phyloP scores from a whole-genome alignment of 2,113 vertebrate species.

The Pomatostomus ruficeps region DNA sequence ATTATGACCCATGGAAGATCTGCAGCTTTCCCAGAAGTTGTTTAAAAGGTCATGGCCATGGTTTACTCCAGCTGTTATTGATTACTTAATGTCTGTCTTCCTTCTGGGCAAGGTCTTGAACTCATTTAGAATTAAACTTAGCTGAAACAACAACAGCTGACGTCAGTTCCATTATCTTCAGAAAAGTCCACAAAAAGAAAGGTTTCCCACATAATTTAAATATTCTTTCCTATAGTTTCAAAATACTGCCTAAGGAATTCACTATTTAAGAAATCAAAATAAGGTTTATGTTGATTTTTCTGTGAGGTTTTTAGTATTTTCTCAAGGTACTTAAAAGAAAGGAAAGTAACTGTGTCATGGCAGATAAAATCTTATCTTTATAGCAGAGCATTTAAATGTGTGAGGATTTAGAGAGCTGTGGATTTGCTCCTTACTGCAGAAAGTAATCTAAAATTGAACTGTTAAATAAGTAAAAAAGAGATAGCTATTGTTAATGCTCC shows the following conservation, averaged over 20 bases:
- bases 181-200: neutral
- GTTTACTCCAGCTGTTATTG: neutral
- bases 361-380: neutral
- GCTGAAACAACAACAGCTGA: constrained; percentile 1
- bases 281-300: neutral
- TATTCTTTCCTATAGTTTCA: neutral
- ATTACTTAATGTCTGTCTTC: constrained; percentile 1
- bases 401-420: neutral
- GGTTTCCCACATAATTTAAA: neutral
- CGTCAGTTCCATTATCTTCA: neutral
- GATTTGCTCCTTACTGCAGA: neutral
- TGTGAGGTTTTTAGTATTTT: neutral
- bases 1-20: neutral
- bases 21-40: neutral
- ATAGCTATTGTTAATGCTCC: neutral
- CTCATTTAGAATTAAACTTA: neutral
- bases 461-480: neutral
- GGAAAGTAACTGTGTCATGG: neutral
- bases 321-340: neutral
- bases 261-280: neutral
- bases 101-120: constrained; percentile 27
- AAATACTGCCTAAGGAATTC: neutral
- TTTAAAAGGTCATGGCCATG: neutral
- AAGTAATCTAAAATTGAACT: neutral
- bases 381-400: neutral